phyloP scores from a whole-genome alignment of 2,113 vertebrate species.

The Seriola rivoliana region DNA sequence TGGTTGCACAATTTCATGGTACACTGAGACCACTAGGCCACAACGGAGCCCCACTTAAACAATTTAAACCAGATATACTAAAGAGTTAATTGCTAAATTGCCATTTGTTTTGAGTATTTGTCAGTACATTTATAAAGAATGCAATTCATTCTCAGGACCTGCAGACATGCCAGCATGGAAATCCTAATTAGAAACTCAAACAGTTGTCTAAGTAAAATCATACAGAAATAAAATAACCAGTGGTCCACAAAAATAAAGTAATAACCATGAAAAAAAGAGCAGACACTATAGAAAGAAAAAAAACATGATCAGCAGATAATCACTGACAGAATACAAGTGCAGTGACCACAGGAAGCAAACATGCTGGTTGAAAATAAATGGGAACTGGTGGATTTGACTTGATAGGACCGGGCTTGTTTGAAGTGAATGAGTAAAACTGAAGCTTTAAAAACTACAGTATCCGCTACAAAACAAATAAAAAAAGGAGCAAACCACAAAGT shows the following conservation, averaged over 20 bases:
- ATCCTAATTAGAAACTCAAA: conserved; percentile 17
- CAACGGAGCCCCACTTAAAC: background rate
- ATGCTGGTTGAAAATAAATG: conserved; percentile 57
- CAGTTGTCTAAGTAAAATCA: background rate
- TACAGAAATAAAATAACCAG: background rate
- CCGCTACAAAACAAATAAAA: conserved; percentile 15
- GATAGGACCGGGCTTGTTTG: conserved; percentile 19
- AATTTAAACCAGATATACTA: background rate
- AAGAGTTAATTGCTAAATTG: background rate
- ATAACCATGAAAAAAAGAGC: background rate
- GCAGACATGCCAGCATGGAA: conserved; percentile 20
- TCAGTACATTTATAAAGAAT: background rate
- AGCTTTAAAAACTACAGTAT: background rate
- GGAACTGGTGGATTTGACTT: conserved; percentile 13
- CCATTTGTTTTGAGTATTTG: background rate
- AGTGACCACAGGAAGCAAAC: conserved; percentile 58
- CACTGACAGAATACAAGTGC: conserved; percentile 27
- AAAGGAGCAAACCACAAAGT: background rate
- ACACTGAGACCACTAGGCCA: background rate
- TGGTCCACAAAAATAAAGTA: conserved; percentile 18
- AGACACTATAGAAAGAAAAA: conserved; percentile 9
- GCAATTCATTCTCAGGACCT: conserved; percentile 10
- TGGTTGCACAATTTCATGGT: background rate
- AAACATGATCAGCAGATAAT: conserved; percentile 14
- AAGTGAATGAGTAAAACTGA: background rate